These are phyloP conservation scores for Eriocheir sinensis DNA, from an alignment of 1,140 invertebrate species.

Conservation along the genomic window DNA sequence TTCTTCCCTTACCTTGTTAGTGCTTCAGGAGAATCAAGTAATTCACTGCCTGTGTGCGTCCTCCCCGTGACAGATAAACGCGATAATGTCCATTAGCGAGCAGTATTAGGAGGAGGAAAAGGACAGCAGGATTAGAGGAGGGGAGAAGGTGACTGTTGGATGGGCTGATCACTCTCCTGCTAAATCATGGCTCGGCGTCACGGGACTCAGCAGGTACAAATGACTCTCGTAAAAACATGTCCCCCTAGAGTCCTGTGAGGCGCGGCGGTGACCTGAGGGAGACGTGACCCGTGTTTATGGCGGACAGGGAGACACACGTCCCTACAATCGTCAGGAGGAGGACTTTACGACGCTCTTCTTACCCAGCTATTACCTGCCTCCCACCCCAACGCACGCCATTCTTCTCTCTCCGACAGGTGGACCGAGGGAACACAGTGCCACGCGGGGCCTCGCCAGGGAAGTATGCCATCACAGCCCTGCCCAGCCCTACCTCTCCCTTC, in stretches of 20 bases:
- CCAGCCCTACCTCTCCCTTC: not conserved
- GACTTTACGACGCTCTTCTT: conserved; percentile 14
- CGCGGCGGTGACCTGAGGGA: not conserved
- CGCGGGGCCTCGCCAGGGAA: not conserved
- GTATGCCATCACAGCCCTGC: not conserved
- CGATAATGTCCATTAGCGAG: not conserved
- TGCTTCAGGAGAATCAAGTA: not conserved
- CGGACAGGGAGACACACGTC: not conserved
- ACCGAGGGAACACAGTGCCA: not conserved
- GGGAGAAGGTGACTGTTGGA: not conserved
- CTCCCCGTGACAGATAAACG: not conserved
- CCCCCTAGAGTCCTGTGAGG: not conserved
- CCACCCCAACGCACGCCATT: not conserved
- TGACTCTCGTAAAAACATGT: not conserved
- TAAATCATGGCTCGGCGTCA: not conserved
- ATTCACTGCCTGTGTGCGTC: not conserved
- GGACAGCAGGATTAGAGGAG: not conserved
- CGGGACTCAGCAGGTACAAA: not conserved
- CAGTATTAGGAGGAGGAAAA: too few relatives aligned
- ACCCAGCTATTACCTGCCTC: not conserved
- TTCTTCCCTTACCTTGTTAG: not conserved
- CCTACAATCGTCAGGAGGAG: not conserved
- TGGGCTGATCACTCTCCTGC: not conserved
- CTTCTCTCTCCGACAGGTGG: not conserved
- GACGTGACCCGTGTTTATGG: not conserved